Percentiles rank a stretch among this genome's conserved stretches.
phyloP scores from a whole-genome alignment of 1,140 invertebrate species.

The Paracyclopina nana region DNA sequence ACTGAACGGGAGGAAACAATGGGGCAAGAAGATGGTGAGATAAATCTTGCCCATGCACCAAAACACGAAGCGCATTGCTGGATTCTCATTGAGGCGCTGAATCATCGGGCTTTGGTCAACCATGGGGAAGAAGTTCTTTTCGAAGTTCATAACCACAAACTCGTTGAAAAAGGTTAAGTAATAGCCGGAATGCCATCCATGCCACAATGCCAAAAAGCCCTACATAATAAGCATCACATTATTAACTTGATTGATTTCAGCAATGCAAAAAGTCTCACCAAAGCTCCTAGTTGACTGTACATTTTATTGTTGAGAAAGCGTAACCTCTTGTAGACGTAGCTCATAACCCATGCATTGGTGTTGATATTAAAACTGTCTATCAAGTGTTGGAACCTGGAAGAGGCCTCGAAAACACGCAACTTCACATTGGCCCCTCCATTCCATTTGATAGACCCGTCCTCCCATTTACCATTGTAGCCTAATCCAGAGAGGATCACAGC shows the following conservation, averaged over 20 bases:
- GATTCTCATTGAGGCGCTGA: constrained; percentile 20
- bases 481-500: constrained; percentile 44
- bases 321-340: constrained; percentile 69
- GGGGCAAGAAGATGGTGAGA: constrained; percentile 61
- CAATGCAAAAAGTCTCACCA: no score
- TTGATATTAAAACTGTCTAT: constrained; percentile 78
- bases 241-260: no score
- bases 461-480: constrained; percentile 51
- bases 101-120: constrained; percentile 23
- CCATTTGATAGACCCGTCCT: constrained; percentile 39
- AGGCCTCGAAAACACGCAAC: constrained; percentile 48
- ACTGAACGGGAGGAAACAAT: constrained; percentile 56
- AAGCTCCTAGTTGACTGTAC: constrained; percentile 55
- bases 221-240: no score
- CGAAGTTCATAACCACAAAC: constrained; percentile 63
- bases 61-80: constrained; percentile 24
- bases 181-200: constrained; percentile 74
- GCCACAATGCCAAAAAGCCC: constrained; percentile 83
- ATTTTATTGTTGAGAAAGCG: constrained; percentile 66
- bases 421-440: constrained; percentile 69
- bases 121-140: constrained; percentile 38
- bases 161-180: constrained; percentile 79
- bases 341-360: constrained; percentile 72
- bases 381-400: constrained; percentile 49
- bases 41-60: constrained; percentile 46